Evolutionary conservation across 2,888 invertebrate genomes (phyloP).

Genomic region (Papilio demoleus): DNA sequence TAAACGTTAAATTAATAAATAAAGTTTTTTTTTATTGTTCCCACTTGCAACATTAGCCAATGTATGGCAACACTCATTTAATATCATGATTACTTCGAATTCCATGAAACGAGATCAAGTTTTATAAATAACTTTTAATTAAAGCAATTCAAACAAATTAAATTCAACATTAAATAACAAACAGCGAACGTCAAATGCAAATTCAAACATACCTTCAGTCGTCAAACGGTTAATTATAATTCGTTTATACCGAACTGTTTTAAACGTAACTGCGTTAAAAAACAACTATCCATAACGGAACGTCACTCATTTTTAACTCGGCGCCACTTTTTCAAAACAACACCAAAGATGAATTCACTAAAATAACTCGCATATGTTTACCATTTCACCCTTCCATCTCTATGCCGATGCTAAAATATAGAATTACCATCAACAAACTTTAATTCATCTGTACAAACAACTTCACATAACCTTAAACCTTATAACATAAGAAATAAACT

Average conservation of each 20-base stretch:
- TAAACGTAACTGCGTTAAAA: conserved; percentile 51
- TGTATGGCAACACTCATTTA: background rate
- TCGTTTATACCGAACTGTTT: conserved; percentile 46
- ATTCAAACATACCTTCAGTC: conserved; percentile 9
- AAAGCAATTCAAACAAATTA: conserved; percentile 21
- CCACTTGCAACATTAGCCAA: conserved; percentile 26
- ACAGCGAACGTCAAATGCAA: conserved; percentile 4
- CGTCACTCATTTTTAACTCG: conserved; percentile 70
- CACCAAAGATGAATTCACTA: conserved; percentile 79
- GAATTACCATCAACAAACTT: conserved; percentile 61
- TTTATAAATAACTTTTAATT: conserved; percentile 7
- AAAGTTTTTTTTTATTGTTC: no score
- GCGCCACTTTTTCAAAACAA: conserved; percentile 79
- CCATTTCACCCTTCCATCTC: conserved; percentile 80
- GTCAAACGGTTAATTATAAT: conserved; percentile 36
- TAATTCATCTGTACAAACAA: conserved; percentile 65
- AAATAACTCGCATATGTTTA: conserved; percentile 79
- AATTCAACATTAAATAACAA: conserved; percentile 13
- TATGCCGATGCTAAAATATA: conserved; percentile 77
- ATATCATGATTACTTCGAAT: background rate
- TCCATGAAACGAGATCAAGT: conserved; percentile 8
- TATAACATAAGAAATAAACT: conserved; percentile 51
- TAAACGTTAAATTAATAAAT: no score
- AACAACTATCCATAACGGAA: conserved; percentile 64
- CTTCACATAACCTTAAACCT: conserved; percentile 37